Conservation (phyloP, 2,797 vertebrate species). For the Tamandua tetradactyla region DNA sequence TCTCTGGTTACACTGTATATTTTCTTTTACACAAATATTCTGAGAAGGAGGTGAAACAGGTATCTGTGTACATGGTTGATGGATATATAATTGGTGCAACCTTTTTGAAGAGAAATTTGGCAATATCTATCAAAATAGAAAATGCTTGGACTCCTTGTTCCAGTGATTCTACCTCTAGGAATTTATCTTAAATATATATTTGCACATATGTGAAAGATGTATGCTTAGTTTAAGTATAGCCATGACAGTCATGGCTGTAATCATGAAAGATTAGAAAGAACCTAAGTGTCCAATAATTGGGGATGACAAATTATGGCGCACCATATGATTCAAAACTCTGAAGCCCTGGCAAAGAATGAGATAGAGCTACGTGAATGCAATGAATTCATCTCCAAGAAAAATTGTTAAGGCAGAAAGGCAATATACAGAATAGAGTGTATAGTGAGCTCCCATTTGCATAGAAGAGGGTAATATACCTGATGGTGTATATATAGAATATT, state of each 20-base stretch:
- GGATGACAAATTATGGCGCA: neutral
- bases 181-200: neutral
- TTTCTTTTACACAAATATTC: conserved; percentile 41
- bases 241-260: neutral
- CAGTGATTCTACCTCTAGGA: neutral
- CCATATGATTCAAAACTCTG: neutral
- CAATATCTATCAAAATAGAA: conserved; percentile 2
- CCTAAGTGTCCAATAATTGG: neutral
- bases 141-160: neutral
- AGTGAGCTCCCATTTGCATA: neutral
- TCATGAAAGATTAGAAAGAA: neutral
- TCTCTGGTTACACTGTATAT: neutral
- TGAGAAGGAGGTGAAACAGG: neutral
- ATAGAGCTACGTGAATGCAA: neutral
- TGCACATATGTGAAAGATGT: neutral
- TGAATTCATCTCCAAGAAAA: neutral
- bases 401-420: neutral
- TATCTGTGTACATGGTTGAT: neutral
- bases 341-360: neutral
- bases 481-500: neutral
- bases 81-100: neutral
- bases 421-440: neutral
- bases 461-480: neutral
- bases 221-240: neutral
- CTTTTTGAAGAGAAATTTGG: conserved; percentile 49